Conservation (phyloP, 1,140 invertebrate genomes). For the Thaumetopoea pityocampa region DNA sequence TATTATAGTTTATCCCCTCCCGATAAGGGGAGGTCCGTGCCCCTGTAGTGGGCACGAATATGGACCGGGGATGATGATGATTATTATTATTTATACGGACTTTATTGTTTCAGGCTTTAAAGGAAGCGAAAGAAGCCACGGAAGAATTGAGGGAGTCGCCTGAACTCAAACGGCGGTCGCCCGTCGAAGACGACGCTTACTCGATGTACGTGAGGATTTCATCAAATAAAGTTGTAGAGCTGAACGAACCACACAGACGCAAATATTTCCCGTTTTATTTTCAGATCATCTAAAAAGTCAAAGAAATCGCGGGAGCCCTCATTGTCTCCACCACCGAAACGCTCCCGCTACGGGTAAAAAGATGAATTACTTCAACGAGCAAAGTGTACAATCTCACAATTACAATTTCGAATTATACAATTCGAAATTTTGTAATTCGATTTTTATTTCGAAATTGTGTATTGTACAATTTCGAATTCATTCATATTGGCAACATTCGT, state of each 20-base stretch:
- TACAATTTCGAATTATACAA: background rate
- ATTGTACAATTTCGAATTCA: no score
- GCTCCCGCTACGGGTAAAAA: conserved; percentile 49
- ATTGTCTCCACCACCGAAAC: conserved; percentile 62
- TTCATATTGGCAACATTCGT: no score
- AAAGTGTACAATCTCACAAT: background rate
- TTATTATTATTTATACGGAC: no score
- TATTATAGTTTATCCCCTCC: no score
- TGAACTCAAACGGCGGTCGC: conserved; percentile 26
- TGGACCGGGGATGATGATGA: no score
- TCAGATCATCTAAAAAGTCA: conserved; percentile 59
- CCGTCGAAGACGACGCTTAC: conserved; percentile 49
- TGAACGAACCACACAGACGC: background rate
- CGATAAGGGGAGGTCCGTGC: no score
- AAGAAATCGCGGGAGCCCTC: conserved; percentile 68
- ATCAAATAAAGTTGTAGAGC: no score
- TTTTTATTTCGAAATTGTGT: no score
- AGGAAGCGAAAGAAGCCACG: conserved; percentile 39
- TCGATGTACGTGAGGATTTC: conserved; percentile 34
- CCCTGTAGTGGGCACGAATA: no score
- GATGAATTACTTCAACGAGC: background rate
- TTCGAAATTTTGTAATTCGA: background rate
- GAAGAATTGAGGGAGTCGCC: conserved; percentile 29
- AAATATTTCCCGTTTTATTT: conserved; percentile 12
- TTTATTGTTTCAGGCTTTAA: conserved; percentile 37